These are phyloP conservation scores for Phengaris alcon DNA, from an alignment of 2,888 invertebrate species.

Conservation along the genomic window DNA sequence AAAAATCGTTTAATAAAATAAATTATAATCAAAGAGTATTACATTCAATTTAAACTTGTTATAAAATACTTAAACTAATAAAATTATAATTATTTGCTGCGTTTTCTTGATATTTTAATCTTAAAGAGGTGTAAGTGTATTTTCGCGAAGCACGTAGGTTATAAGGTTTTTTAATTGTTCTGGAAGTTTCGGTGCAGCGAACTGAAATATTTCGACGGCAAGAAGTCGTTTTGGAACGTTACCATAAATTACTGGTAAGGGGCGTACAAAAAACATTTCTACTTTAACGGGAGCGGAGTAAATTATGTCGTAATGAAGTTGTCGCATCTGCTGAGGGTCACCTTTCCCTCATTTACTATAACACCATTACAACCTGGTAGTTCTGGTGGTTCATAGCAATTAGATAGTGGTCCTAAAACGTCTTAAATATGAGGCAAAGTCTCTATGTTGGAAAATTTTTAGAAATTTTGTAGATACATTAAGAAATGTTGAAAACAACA, in stretches of 20 bases:
- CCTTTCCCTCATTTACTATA: constrained; percentile 52
- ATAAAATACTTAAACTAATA: too few species aligned
- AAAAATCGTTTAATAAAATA: too few species aligned
- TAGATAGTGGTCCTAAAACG: neutral
- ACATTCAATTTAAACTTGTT: too few species aligned
- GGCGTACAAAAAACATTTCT: constrained; percentile 67
- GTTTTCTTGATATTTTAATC: too few species aligned
- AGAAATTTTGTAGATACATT: too few species aligned
- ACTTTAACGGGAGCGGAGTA: constrained; percentile 74
- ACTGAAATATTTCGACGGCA: constrained; percentile 38
- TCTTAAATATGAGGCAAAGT: neutral
- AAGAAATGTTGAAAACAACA: too few species aligned
- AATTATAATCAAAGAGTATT: too few species aligned
- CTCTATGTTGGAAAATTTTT: too few species aligned
- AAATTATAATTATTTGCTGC: too few species aligned
- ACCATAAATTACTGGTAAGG: constrained; percentile 71
- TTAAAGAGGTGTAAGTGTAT: too few species aligned
- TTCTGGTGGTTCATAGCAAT: neutral
- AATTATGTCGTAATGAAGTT: constrained; percentile 72
- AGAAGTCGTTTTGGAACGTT: constrained; percentile 52
- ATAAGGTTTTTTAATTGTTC: constrained; percentile 4
- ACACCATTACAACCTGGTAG: constrained; percentile 56
- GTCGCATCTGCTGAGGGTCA: constrained; percentile 70
- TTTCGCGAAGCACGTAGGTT: neutral
- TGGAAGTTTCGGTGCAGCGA: neutral